Evolutionary conservation across 2,888 invertebrate species (phyloP).

Genomic region (Drosophila flavopinicola): DNA sequence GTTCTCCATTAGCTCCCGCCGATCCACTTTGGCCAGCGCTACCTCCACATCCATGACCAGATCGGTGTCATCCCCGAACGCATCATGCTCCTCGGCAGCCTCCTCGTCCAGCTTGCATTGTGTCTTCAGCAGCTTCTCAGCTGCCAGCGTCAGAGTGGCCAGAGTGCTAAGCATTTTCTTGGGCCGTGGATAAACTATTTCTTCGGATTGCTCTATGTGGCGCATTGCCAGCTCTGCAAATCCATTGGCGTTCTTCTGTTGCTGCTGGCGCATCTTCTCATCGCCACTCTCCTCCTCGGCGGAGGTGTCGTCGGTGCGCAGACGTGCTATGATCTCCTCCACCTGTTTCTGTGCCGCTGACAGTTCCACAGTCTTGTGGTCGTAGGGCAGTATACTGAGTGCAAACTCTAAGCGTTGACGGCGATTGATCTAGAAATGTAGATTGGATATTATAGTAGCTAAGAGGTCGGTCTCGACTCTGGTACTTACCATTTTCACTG

Average conservation of each 20-base stretch:
- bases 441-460: not conserved
- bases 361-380: conserved; percentile 26
- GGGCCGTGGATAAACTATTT: not conserved
- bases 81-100: not conserved
- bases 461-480: fast-evolving
- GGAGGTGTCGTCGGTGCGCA: conserved; percentile 36
- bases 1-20: conserved; percentile 33
- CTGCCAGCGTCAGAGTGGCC: conserved; percentile 59
- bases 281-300: conserved; percentile 44
- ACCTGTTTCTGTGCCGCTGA: conserved; percentile 51
- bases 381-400: conserved; percentile 56
- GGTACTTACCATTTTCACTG: conserved; percentile 55
- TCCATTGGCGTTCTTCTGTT: conserved; percentile 24
- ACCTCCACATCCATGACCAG: conserved; percentile 33
- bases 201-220: conserved; percentile 52
- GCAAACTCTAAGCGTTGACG: conserved; percentile 67
- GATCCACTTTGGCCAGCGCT: conserved; percentile 26
- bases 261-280: conserved; percentile 23
- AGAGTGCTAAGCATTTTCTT: conserved; percentile 40
- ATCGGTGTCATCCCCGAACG: not conserved
- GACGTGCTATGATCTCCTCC: conserved; percentile 51
- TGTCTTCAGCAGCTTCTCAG: conserved; percentile 47
- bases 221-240: conserved; percentile 65
- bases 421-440: conserved; percentile 44
- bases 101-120: conserved; percentile 13